phyloP scores from a whole-genome alignment of 2,113 vertebrate genomes.

The Neolamprologus brichardi region DNA sequence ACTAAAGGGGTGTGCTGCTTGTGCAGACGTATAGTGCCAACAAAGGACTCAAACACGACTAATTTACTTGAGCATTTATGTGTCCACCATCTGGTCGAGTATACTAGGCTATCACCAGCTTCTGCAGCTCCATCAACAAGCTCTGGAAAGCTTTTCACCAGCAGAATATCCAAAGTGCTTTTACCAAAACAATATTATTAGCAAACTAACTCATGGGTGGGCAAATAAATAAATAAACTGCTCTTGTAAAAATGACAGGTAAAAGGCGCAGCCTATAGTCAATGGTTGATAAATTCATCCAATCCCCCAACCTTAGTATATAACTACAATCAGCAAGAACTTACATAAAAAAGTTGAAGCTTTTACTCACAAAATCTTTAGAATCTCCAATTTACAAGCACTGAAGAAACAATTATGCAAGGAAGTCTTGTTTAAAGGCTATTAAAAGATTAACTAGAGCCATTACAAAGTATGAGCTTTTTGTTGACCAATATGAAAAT shows the following conservation, averaged over 20 bases:
- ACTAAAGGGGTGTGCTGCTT: background rate
- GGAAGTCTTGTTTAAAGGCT: background rate
- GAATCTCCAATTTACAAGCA: background rate
- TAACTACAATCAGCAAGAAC: background rate
- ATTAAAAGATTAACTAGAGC: background rate
- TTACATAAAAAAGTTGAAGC: background rate
- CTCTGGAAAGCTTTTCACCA: background rate
- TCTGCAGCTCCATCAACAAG: background rate
- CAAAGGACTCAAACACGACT: background rate
- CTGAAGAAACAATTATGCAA: background rate
- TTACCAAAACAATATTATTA: background rate
- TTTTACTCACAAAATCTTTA: background rate
- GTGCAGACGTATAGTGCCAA: background rate
- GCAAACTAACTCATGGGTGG: background rate
- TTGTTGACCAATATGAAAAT: background rate
- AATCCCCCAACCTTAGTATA: background rate
- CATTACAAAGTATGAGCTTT: background rate
- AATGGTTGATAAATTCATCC: background rate
- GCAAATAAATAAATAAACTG: background rate
- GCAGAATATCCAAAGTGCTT: background rate
- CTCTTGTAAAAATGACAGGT: background rate
- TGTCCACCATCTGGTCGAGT: background rate
- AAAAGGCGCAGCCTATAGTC: background rate
- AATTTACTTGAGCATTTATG: background rate
- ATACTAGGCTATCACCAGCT: background rate